These are phyloP conservation scores for Thunnus thynnus DNA, from an alignment of 2,113 vertebrate species.

Conservation along the genomic window DNA sequence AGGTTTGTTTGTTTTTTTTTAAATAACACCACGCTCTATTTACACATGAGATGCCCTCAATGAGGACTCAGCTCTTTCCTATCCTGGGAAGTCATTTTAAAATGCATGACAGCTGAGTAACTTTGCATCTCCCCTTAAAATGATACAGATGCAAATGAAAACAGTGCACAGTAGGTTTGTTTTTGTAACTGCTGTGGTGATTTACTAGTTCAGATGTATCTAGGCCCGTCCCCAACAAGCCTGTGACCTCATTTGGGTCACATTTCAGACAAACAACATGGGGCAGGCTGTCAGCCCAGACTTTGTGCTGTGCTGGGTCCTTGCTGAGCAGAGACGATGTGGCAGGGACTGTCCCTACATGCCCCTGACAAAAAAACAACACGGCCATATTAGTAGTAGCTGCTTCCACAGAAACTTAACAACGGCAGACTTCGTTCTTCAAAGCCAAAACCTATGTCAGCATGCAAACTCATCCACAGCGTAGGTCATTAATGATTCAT, in stretches of 20 bases:
- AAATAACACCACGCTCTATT: slow-evolving; percentile 14
- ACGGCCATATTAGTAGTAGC: slow-evolving; percentile 1
- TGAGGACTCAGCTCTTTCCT: not conserved
- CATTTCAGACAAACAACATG: slow-evolving; percentile 73
- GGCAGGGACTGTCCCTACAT: slow-evolving; percentile 56
- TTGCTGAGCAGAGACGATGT: slow-evolving; percentile 64
- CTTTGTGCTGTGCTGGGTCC: slow-evolving; percentile 56
- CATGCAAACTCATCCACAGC: too few species aligned
- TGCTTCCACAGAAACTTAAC: slow-evolving; percentile 15
- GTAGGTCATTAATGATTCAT: not conserved
- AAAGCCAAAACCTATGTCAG: slow-evolving; percentile 8
- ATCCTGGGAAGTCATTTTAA: not conserved
- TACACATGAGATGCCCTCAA: slow-evolving; percentile 7
- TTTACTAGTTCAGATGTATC: slow-evolving; percentile 50
- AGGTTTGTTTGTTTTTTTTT: not conserved
- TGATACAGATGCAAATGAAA: slow-evolving; percentile 3
- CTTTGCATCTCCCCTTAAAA: not conserved
- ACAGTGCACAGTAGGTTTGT: slow-evolving; percentile 8
- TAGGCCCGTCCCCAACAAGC: slow-evolving; percentile 40
- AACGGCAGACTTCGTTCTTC: not conserved
- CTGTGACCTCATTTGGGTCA: slow-evolving; percentile 68
- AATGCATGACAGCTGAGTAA: slow-evolving; percentile 23
- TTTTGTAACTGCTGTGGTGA: slow-evolving; percentile 31
- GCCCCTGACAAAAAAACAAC: slow-evolving; percentile 49
- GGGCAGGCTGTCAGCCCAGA: slow-evolving; percentile 72